A percentile compares a stretch with the other conserved stretches of the same genome.
phyloP scores from a whole-genome alignment of 2,888 invertebrate genomes.

The Amphiduros pacificus region DNA sequence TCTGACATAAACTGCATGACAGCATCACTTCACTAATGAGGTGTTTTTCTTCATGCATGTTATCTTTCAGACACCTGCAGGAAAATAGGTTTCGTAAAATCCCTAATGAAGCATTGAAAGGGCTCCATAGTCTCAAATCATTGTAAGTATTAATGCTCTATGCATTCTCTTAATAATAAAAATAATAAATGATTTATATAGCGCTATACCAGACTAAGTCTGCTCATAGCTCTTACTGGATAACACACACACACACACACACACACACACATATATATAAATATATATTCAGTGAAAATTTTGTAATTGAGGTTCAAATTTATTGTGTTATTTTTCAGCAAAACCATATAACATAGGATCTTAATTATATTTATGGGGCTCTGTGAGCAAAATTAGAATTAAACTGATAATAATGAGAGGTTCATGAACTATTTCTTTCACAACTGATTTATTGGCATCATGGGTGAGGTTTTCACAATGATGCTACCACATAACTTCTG shows the following conservation, averaged over 20 bases:
- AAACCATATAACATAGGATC: not conserved
- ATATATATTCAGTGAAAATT: too few relatives aligned
- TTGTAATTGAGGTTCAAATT: too few relatives aligned
- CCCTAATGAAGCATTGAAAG: conserved; percentile 2
- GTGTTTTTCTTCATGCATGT: too few relatives aligned
- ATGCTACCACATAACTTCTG: too few relatives aligned
- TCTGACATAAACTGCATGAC: too few relatives aligned
- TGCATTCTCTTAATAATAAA: too few relatives aligned
- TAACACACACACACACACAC: not conserved
- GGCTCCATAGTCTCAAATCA: not conserved
- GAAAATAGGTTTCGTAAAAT: not conserved
- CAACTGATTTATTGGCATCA: too few relatives aligned
- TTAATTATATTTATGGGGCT: not conserved
- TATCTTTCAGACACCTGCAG: conserved; percentile 13
- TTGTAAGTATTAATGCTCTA: conserved; percentile 8
- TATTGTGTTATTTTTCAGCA: not conserved
- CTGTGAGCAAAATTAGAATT: not conserved
- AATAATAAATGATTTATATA: too few relatives aligned
- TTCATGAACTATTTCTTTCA: too few relatives aligned
- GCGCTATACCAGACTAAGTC: not conserved
- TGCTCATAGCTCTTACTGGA: not conserved
- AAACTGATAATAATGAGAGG: too few relatives aligned
- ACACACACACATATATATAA: not conserved
- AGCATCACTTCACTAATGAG: too few relatives aligned
- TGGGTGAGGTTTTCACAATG: too few relatives aligned